Percentiles rank a stretch among this genome's conserved stretches.
Conservation (phyloP, 2,888 invertebrate genomes). For the Lasioglossum leucozonium region DNA sequence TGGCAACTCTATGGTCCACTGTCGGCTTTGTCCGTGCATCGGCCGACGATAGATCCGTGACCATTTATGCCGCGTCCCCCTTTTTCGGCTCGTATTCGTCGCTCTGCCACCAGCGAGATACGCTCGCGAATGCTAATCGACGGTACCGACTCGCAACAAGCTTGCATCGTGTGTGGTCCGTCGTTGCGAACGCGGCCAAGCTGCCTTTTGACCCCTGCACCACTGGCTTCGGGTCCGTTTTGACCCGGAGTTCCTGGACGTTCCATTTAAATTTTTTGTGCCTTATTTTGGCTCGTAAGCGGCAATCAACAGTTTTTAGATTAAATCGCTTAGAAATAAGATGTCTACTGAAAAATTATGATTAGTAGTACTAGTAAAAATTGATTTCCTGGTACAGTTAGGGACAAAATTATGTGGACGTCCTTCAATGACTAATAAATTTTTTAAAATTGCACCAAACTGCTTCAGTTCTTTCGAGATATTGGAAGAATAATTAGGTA, state of each 20-base stretch:
- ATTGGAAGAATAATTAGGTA: too few species aligned
- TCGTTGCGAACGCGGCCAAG: neutral
- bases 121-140: slow-evolving; percentile 71
- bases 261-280: neutral
- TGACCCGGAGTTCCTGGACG: neutral
- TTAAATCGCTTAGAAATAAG: neutral
- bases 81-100: slow-evolving; percentile 20
- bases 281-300: neutral
- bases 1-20: slow-evolving; percentile 70
- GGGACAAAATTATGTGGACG: too few species aligned
- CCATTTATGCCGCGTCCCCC: slow-evolving; percentile 58
- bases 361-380: too few species aligned
- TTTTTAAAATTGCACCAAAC: too few species aligned
- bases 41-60: slow-evolving; percentile 63
- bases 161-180: slow-evolving; percentile 69
- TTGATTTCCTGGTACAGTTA: too few species aligned
- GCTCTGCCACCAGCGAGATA: slow-evolving; percentile 32
- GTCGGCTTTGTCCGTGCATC: slow-evolving; percentile 56
- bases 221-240: neutral
- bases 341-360: too few species aligned
- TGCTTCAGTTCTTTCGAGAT: too few species aligned
- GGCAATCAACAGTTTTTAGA: neutral
- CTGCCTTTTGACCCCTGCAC: slow-evolving; percentile 16
- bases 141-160: slow-evolving; percentile 66
- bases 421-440: too few species aligned